These are phyloP conservation scores for Mellivora capensis DNA, from an alignment of 2,113 vertebrate species.

Conservation along the genomic window DNA sequence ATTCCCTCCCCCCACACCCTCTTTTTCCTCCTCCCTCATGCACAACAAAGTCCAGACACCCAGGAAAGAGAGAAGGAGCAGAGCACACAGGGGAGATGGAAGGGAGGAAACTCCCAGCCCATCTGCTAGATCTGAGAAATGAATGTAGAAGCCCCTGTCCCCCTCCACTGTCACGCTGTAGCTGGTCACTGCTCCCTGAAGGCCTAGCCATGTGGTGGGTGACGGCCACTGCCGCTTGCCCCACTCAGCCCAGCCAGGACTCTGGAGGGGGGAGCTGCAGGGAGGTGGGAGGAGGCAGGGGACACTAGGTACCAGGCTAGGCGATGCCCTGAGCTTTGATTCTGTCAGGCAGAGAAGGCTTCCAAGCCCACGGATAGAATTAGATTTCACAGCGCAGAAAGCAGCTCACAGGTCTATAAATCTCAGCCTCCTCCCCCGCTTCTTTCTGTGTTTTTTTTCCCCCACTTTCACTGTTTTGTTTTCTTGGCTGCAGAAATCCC, in stretches of 20 bases:
- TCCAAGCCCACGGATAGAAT: slow-evolving; percentile 70
- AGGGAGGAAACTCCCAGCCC: background rate
- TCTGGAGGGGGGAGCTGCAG: background rate
- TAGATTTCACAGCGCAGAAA: slow-evolving; percentile 74
- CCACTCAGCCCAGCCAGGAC: background rate
- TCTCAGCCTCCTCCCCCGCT: slow-evolving; percentile 68
- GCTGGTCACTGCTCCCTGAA: background rate
- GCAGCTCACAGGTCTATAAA: slow-evolving; percentile 71
- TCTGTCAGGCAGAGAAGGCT: slow-evolving; percentile 58
- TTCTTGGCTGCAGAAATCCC: slow-evolving; percentile 63
- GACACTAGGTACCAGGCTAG: background rate
- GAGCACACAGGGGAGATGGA: background rate
- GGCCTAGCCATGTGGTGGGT: background rate
- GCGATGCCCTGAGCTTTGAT: slow-evolving; percentile 21
- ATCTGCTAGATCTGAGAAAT: slow-evolving; percentile 20
- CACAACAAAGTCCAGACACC: background rate
- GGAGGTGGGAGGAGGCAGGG: background rate
- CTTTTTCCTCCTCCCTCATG: background rate
- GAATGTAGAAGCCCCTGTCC: background rate
- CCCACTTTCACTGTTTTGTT: slow-evolving; percentile 67
- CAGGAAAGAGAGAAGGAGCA: background rate
- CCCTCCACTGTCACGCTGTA: background rate
- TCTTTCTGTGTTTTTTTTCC: background rate
- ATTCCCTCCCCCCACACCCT: background rate
- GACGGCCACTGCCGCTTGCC: background rate